phyloP scores from a whole-genome alignment of 2,113 vertebrate species.

The Malurus elegans region DNA sequence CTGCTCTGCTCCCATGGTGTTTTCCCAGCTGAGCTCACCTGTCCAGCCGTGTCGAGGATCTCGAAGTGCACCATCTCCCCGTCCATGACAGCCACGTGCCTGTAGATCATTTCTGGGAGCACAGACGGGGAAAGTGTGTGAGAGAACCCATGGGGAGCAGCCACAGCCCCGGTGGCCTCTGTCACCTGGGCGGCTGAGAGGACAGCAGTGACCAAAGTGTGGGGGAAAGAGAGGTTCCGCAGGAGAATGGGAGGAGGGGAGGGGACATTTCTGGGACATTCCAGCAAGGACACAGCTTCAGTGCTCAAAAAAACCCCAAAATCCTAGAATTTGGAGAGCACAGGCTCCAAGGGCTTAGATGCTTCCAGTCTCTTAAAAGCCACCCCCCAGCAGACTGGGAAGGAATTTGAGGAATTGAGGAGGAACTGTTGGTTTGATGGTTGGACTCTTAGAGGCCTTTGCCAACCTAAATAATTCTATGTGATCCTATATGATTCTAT shows the following conservation, averaged over 20 bases:
- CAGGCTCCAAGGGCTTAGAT: neutral
- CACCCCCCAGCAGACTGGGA: neutral
- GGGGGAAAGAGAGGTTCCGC: neutral
- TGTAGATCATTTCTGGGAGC: conserved; percentile 79
- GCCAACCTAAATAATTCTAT: neutral
- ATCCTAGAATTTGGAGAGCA: neutral
- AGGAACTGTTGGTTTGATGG: neutral
- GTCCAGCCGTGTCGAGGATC: conserved; percentile 79
- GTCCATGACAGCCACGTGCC: conserved; percentile 70
- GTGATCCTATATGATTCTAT: neutral
- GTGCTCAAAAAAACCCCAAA: neutral
- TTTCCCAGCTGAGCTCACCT: conserved; percentile 45
- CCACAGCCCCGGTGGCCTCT: accelerated
- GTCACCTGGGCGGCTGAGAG: neutral
- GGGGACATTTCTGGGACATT: neutral
- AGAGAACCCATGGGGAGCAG: neutral
- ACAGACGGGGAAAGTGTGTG: neutral
- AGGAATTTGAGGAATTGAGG: neutral
- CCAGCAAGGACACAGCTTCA: neutral
- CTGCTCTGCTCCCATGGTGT: accelerated
- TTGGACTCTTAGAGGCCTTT: neutral
- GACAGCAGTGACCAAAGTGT: accelerated
- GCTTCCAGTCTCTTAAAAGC: neutral
- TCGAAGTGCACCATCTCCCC: conserved; percentile 80
- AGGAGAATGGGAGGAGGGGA: neutral